Conservation (phyloP, 2,888 invertebrate genomes). For the Ophraella communa region DNA sequence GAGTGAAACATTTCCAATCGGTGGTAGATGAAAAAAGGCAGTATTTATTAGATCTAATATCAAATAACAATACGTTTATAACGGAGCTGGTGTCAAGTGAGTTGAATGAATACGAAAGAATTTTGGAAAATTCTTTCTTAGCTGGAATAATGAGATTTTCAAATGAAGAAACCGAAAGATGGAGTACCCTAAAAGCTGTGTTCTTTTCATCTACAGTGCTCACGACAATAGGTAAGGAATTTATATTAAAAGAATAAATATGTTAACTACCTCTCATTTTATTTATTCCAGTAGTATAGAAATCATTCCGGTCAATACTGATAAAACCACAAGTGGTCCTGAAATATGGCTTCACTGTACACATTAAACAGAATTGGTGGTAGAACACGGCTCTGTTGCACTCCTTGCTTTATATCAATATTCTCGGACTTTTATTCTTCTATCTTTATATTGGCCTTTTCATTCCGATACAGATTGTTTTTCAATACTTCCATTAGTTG, state of each 20-base stretch:
- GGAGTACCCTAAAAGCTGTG: conserved; percentile 83
- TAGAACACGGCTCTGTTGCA: too few species aligned
- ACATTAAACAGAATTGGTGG: too few species aligned
- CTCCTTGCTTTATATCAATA: too few species aligned
- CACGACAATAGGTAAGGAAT: conserved; percentile 81
- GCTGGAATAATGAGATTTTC: conserved; percentile 63
- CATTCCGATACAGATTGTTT: too few species aligned
- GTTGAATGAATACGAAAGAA: conserved; percentile 64
- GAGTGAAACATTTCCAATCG: conserved; percentile 62
- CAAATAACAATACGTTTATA: conserved; percentile 64
- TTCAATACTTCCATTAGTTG: too few species aligned
- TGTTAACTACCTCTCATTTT: too few species aligned
- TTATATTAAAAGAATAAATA: background rate
- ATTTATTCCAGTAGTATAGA: too few species aligned
- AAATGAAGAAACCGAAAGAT: conserved; percentile 64
- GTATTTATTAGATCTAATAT: conserved; percentile 66
- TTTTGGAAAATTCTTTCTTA: conserved; percentile 75
- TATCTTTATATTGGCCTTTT: too few species aligned
- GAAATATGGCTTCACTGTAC: too few species aligned
- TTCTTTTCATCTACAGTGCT: conserved; percentile 91
- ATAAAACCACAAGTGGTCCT: too few species aligned
- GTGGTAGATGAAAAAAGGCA: conserved; percentile 63
- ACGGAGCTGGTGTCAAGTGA: conserved; percentile 65
- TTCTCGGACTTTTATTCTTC: too few species aligned
- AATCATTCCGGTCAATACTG: too few species aligned